Conservation (phyloP, 2,888 invertebrate species). For the Sthenelais limicola region DNA sequence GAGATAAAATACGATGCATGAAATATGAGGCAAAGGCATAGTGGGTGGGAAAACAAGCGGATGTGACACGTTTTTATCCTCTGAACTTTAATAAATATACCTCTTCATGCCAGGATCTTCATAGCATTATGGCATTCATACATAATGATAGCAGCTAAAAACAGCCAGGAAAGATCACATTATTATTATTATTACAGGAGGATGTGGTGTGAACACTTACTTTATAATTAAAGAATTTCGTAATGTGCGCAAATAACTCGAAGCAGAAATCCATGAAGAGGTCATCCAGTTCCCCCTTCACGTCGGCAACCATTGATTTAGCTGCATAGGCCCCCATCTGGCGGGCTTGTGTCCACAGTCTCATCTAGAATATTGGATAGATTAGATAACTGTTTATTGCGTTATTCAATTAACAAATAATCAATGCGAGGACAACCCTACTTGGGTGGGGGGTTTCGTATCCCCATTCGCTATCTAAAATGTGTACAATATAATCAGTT, state of each 20-base stretch:
- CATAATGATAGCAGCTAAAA: not conserved
- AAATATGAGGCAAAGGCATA: too few species aligned
- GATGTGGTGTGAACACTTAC: constrained; percentile 67
- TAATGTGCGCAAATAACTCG: constrained; percentile 97
- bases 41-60: too few species aligned
- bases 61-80: not conserved
- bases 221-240: constrained; percentile 93
- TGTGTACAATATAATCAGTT: not conserved
- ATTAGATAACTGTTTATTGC: too few species aligned
- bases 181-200: not conserved
- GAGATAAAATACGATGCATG: too few species aligned
- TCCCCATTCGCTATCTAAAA: not conserved
- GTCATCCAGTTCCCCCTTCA: constrained; percentile 51
- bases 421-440: too few species aligned
- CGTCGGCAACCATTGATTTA: constrained; percentile 81
- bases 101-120: not conserved
- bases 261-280: constrained; percentile 88
- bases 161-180: not conserved
- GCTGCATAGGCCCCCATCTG: constrained; percentile 98
- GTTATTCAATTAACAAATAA: too few species aligned
- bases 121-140: not conserved
- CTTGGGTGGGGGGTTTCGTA: too few species aligned
- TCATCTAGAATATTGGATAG: constrained; percentile 76
- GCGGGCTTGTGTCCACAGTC: constrained; percentile 97
- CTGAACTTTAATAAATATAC: not conserved